A percentile compares a stretch with the other conserved stretches of the same genome.
Conservation (phyloP, 2,113 vertebrate genomes). For the Furnarius figulus region DNA sequence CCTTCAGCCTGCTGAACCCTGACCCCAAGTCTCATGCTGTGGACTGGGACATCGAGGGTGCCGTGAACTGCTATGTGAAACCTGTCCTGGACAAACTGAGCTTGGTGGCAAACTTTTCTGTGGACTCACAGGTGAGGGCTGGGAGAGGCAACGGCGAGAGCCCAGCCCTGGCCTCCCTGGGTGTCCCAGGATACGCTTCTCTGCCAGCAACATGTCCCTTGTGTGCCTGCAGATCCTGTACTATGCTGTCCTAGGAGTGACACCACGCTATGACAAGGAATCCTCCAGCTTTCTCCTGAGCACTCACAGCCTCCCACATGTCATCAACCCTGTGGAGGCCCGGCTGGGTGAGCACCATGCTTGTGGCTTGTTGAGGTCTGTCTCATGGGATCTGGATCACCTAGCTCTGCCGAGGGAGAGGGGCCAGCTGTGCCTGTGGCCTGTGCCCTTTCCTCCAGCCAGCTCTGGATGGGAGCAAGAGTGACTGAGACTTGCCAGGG, state of each 20-base stretch:
- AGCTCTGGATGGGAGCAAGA: accelerated
- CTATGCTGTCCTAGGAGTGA: slow-evolving; percentile 90
- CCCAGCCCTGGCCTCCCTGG: background rate
- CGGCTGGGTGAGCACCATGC: slow-evolving; percentile 81
- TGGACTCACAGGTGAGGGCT: slow-evolving; percentile 90
- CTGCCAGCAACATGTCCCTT: background rate
- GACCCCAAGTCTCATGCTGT: slow-evolving; percentile 89
- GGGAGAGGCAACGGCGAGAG: background rate
- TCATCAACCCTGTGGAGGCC: slow-evolving; percentile 97
- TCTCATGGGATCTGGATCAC: accelerated
- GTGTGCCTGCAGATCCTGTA: slow-evolving; percentile 83
- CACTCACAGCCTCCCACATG: slow-evolving; percentile 89
- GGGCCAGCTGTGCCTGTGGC: background rate
- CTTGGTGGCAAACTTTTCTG: slow-evolving; percentile 88
- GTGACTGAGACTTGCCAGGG: background rate
- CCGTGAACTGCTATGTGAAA: slow-evolving; percentile 82
- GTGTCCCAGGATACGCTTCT: accelerated
- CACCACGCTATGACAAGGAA: slow-evolving; percentile 85
- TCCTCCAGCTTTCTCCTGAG: slow-evolving; percentile 84
- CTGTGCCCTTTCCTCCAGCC: background rate
- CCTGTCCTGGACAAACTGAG: slow-evolving; percentile 87
- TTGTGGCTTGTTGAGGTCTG: background rate
- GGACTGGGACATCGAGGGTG: slow-evolving; percentile 91
- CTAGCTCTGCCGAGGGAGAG: background rate
- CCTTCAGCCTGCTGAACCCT: slow-evolving; percentile 93